A percentile compares a stretch with the other conserved stretches of the same genome.
Evolutionary conservation across 2,113 vertebrate genomes (phyloP).

Genomic region (Leucopsar rothschildi): DNA sequence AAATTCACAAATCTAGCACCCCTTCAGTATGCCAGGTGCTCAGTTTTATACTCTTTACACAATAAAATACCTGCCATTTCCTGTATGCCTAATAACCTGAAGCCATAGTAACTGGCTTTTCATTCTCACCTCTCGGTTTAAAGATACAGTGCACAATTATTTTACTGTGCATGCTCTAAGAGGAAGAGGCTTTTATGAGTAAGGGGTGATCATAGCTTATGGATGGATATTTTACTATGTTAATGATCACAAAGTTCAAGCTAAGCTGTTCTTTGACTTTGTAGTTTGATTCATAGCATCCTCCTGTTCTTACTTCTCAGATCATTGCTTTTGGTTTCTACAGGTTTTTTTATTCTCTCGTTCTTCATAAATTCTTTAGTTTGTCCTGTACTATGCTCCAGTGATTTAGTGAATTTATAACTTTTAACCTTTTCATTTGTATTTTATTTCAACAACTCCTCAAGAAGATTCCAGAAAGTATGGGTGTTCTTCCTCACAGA

Average conservation of each 20-base stretch:
- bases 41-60: neutral
- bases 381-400: neutral
- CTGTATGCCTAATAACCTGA: neutral
- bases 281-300: neutral
- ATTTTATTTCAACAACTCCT: neutral
- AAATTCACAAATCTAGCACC: neutral
- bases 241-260: neutral
- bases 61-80: neutral
- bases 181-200: neutral
- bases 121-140: neutral
- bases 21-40: neutral
- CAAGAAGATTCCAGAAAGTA: neutral
- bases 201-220: neutral
- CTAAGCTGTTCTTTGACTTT: neutral
- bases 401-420: neutral
- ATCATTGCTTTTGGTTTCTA: neutral
- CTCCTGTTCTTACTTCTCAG: neutral
- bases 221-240: neutral
- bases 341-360: neutral
- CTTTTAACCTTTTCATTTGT: neutral
- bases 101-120: neutral
- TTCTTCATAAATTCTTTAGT: neutral
- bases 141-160: neutral
- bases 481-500: neutral
- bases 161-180: neutral